These are phyloP conservation scores for Leptopilina clavipes DNA, from an alignment of 1,140 invertebrate species.

Conservation along the genomic window DNA sequence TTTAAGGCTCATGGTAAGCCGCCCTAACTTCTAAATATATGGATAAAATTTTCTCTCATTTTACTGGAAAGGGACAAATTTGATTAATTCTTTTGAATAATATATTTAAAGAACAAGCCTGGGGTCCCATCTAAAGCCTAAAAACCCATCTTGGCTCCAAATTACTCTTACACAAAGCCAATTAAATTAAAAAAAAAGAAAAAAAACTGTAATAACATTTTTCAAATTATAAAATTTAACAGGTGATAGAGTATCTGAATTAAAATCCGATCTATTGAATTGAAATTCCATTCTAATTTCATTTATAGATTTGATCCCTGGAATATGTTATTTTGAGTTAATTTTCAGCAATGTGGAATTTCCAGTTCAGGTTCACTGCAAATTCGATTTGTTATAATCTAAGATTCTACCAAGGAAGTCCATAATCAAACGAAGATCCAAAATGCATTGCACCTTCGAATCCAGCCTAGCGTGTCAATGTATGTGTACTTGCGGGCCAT, in stretches of 20 bases:
- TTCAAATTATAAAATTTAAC: neutral
- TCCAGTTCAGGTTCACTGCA: constrained; percentile 8
- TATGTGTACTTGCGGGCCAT: constrained; percentile 44
- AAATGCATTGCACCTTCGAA: constrained; percentile 44
- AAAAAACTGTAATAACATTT: too few relatives aligned
- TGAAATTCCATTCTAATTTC: neutral
- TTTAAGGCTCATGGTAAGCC: too few relatives aligned
- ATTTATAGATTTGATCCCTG: neutral
- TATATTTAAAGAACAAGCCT: too few relatives aligned
- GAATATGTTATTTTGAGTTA: constrained; percentile 31
- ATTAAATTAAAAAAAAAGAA: too few relatives aligned
- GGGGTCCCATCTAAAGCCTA: too few relatives aligned
- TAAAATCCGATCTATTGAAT: neutral
- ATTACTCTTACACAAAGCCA: too few relatives aligned
- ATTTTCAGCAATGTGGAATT: constrained; percentile 51
- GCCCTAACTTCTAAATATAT: too few relatives aligned
- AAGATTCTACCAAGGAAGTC: constrained; percentile 40
- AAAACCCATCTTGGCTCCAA: too few relatives aligned
- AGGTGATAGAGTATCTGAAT: neutral
- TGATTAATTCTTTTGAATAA: too few relatives aligned
- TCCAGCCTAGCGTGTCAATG: constrained; percentile 49
- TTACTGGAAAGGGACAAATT: too few relatives aligned
- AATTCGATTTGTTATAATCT: constrained; percentile 52
- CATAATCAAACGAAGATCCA: constrained; percentile 28
- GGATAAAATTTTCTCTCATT: too few relatives aligned